Evolutionary conservation across 2,888 invertebrate species (phyloP), one percentile per base, ranked within the genome.

Genomic region (Drosophila kanekoi): DNA sequence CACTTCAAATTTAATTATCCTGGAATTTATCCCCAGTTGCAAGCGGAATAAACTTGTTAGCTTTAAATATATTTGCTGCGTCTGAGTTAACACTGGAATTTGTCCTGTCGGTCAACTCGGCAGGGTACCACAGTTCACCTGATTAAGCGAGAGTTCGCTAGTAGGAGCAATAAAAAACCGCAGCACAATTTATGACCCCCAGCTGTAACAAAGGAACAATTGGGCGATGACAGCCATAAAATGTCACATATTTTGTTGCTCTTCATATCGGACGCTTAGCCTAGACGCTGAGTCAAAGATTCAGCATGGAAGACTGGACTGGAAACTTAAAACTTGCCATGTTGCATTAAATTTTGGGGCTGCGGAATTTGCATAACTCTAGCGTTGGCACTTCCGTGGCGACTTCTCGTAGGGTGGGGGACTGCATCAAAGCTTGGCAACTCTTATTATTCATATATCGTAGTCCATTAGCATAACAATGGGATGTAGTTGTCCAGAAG

Each of bases 381-480:
- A 68, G 61, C 70, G 62, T 66, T 72, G 67, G 52, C 62, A 64
- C 77, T 75, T 69, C 60, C 70, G 32, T 44, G 54, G 44, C 40
- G 59, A 38, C 35, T 58, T 18, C 23, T 40, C 38, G 37, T 35
- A 28, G 33, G 43, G 10, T n/a, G 20, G 38, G 13, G 43, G 37
- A 5, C 16, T 18, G 35, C n/a, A 13, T 10, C 23, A 4, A 45
- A 32, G 18, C 16, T 14, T 53, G 49, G 23, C 44, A 48, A 14
- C 64, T 54, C 65, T 80, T 89, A 77, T 87, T 88, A 88, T 88
- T 87, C 85, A 85, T 83, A 88, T 86, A 88, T 86, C 81, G 88
- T 89, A 88, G 73, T 71, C 77, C 87, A 87, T 87, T 88, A 88
- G 87, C 87, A 87, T 82, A 71, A 87, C 85, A 89, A 89, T 85